Evolutionary conservation across 2,113 vertebrate genomes (phyloP).

Genomic region (Danionella cerebrum): DNA sequence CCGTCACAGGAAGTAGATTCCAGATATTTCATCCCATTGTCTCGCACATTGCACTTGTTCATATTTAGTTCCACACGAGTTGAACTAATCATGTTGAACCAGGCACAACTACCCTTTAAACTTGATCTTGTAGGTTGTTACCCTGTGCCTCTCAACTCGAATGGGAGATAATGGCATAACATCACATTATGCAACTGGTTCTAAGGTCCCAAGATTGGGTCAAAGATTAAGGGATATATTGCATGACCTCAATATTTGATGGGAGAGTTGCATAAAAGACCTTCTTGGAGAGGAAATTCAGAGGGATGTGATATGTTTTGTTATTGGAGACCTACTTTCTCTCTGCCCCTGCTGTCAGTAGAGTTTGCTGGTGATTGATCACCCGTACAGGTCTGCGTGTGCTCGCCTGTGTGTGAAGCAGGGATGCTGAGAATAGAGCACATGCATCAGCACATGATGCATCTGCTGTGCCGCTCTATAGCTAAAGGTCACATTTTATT

Average conservation of each 20-base stretch:
- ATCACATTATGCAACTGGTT: constrained; percentile 2
- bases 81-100: constrained; percentile 14
- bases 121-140: constrained; percentile 55
- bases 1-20: too few species aligned
- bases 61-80: neutral
- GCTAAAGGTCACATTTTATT: constrained; percentile 38
- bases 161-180: constrained; percentile 27
- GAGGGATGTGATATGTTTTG: neutral
- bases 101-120: constrained; percentile 17
- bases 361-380: constrained; percentile 30
- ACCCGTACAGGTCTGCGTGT: neutral
- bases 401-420: constrained; percentile 20
- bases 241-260: constrained; percentile 2
- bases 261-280: neutral
- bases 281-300: neutral
- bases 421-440: constrained; percentile 28
- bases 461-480: constrained; percentile 26
- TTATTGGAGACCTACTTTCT: neutral
- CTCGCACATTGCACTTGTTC: too few species aligned
- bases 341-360: neutral
- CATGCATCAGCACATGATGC: constrained; percentile 23
- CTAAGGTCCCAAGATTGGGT: neutral
- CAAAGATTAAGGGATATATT: neutral
- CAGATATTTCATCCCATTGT: too few species aligned
- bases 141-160: constrained; percentile 42